phyloP scores from a whole-genome alignment of 2,888 invertebrate genomes.

The Agrochola lychnidis region DNA sequence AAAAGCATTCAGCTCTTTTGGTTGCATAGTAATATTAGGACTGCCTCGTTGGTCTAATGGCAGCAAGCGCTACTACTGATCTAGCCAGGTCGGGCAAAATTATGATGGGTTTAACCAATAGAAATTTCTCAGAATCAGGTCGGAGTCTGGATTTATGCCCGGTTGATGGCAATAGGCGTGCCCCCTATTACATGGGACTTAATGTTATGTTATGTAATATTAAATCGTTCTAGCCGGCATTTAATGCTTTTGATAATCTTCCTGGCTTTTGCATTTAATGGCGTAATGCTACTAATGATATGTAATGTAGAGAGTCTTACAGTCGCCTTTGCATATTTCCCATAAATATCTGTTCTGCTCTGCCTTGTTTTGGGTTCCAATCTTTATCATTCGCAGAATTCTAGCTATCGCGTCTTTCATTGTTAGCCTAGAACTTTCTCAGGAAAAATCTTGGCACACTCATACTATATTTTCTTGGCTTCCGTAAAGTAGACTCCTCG shows the following conservation, averaged over 20 bases:
- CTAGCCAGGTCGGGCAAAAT: no score
- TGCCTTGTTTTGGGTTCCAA: background rate
- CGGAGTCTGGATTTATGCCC: no score
- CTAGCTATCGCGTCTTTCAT: background rate
- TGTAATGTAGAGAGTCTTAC: background rate
- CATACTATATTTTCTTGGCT: background rate
- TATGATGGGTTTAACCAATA: no score
- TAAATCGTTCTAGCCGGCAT: background rate
- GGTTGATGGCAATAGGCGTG: no score
- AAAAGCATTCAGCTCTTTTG: conserved; percentile 12
- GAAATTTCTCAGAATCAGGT: no score
- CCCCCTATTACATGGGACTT: no score
- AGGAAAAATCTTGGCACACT: background rate
- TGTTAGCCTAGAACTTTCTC: background rate
- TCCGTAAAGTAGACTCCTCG: background rate
- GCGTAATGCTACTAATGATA: background rate
- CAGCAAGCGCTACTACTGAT: no score
- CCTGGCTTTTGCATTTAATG: background rate
- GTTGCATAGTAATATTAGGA: background rate
- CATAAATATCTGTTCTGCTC: background rate
- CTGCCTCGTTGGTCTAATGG: no score
- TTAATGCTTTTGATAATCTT: background rate
- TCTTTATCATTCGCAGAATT: background rate
- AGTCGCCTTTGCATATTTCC: background rate
- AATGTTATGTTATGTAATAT: no score